Evolutionary conservation across 2,113 vertebrate genomes (phyloP).

Genomic region (Peromyscus californicus): DNA sequence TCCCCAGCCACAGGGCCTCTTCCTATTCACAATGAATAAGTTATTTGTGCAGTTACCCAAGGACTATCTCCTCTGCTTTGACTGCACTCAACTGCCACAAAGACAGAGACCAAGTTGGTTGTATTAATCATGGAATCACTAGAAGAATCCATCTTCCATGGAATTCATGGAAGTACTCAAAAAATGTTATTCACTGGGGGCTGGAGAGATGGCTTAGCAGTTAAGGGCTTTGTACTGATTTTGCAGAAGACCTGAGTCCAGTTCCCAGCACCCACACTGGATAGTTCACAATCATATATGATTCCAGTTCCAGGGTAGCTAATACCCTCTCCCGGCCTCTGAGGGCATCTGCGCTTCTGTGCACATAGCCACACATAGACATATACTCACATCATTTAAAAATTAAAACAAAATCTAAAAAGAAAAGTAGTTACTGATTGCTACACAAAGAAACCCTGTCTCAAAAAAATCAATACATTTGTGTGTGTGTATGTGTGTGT

Average conservation of each 20-base stretch:
- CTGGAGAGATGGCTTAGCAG: not conserved
- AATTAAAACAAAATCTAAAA: not conserved
- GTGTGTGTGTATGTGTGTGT: not conserved
- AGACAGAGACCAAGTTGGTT: not conserved
- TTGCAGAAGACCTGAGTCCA: not conserved
- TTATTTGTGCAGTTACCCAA: not conserved
- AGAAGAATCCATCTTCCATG: too few relatives aligned
- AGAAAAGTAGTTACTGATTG: not conserved
- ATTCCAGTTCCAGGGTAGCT: not conserved
- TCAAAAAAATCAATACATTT: not conserved
- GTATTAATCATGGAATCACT: not conserved
- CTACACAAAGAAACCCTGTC: not conserved
- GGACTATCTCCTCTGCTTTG: not conserved
- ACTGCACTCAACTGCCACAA: conserved; percentile 15
- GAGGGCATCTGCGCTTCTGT: not conserved
- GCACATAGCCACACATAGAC: not conserved
- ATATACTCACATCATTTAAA: not conserved
- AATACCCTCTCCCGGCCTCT: not conserved
- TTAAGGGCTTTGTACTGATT: not conserved
- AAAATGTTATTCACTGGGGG: not conserved
- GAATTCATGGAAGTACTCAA: not conserved
- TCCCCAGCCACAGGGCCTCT: not conserved
- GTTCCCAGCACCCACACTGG: not conserved
- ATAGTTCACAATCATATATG: not conserved
- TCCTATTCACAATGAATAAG: not conserved